Percentiles rank a stretch among this genome's conserved stretches.
Evolutionary conservation across 2,888 invertebrate genomes (phyloP).

Genomic region (Drosophila paramelanica): DNA sequence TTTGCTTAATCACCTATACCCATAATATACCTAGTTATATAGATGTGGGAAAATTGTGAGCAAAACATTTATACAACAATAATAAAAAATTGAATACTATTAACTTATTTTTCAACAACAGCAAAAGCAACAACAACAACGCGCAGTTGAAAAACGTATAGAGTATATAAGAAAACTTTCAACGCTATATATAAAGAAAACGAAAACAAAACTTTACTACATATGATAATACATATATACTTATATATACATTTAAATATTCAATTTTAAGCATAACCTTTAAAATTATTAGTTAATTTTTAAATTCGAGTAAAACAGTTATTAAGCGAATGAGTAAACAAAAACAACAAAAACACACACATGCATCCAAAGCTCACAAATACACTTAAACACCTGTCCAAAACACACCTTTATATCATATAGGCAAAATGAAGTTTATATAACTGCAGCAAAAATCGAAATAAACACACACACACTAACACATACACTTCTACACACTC

Average conservation of each 20-base stretch:
- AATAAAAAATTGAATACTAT: constrained; percentile 65
- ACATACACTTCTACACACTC: constrained; percentile 17
- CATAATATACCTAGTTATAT: constrained; percentile 65
- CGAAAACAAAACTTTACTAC: constrained; percentile 45
- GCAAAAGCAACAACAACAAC: constrained; percentile 39
- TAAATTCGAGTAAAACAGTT: constrained; percentile 66
- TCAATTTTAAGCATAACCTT: constrained; percentile 57
- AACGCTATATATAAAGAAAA: constrained; percentile 36
- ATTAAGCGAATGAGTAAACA: constrained; percentile 44
- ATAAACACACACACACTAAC: constrained; percentile 42
- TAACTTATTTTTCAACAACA: constrained; percentile 70
- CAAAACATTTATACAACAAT: constrained; percentile 59
- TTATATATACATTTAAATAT: constrained; percentile 66
- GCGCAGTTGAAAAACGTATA: constrained; percentile 27
- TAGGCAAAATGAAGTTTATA: constrained; percentile 51
- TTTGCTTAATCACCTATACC: constrained; percentile 68
- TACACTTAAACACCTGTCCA: constrained; percentile 28
- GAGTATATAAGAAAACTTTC: constrained; percentile 29
- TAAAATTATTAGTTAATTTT: constrained; percentile 73
- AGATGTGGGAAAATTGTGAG: constrained; percentile 56
- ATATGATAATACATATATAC: constrained; percentile 59
- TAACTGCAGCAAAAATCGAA: constrained; percentile 65
- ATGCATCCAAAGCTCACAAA: constrained; percentile 30
- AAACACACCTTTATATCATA: constrained; percentile 41
- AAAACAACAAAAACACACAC: constrained; percentile 31